Evolutionary conservation across 1,140 invertebrate genomes (phyloP).

Genomic region (Notospermus geniculatus): DNA sequence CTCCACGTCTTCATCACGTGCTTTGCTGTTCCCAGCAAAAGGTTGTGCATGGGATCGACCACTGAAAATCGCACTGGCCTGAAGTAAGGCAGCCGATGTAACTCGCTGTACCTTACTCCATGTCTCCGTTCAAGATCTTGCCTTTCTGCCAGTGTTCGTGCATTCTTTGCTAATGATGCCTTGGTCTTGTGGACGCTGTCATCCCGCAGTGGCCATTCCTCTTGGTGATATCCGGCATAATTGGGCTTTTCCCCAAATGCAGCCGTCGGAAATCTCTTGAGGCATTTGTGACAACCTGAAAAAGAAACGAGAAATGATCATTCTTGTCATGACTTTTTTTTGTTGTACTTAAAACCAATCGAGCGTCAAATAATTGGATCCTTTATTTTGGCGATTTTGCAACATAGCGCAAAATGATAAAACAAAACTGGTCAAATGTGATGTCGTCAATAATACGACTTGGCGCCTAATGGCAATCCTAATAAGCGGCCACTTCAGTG

Average conservation of each 20-base stretch:
- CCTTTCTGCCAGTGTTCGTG: not conserved
- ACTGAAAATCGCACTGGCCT: constrained; percentile 16
- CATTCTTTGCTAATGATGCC: too few relatives aligned
- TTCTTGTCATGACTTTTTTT: not conserved
- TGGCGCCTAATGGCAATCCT: too few relatives aligned
- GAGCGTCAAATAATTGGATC: too few relatives aligned
- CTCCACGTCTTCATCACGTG: constrained; percentile 12
- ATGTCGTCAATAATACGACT: too few relatives aligned
- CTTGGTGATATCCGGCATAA: not conserved
- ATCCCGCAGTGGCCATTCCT: not conserved
- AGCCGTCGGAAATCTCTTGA: constrained; percentile 9
- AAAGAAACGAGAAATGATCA: not conserved
- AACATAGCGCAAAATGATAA: too few relatives aligned
- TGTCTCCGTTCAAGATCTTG: constrained; percentile 12
- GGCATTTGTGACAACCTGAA: constrained; percentile 22
- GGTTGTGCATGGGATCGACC: constrained; percentile 23
- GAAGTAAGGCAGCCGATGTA: constrained; percentile 18
- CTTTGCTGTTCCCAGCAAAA: constrained; percentile 13
- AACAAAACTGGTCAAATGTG: too few relatives aligned
- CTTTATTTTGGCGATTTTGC: too few relatives aligned
- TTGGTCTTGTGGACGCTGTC: not conserved
- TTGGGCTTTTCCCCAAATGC: constrained; percentile 10
- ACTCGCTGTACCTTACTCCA: constrained; percentile 7
- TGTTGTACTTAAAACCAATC: not conserved
- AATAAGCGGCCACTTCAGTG: too few relatives aligned